These are phyloP conservation scores for Anguilla megastoma DNA, from an alignment of 2,797 vertebrate genomes.

Conservation along the genomic window DNA sequence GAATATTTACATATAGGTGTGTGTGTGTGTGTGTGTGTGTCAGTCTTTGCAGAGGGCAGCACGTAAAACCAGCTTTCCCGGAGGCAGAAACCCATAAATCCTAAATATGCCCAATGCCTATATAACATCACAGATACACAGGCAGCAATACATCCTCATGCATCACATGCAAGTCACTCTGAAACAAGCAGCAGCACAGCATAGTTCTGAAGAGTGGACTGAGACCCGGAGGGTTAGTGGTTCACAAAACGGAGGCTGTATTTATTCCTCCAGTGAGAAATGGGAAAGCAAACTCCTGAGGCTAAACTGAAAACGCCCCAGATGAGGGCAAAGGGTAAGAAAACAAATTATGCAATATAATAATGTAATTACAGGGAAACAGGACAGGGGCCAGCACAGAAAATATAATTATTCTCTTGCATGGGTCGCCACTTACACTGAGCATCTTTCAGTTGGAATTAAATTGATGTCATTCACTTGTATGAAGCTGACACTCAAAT, in stretches of 20 bases:
- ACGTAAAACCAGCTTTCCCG: neutral
- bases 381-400: conserved; percentile 2
- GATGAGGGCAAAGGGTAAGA: neutral
- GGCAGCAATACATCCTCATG: neutral
- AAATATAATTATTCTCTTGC: conserved; percentile 13
- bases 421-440: neutral
- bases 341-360: conserved; percentile 10
- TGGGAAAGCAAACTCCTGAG: neutral
- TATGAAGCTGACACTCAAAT: neutral
- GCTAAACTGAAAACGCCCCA: neutral
- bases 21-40: neutral
- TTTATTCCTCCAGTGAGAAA: neutral
- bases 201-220: neutral
- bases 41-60: neutral
- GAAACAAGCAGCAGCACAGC: neutral
- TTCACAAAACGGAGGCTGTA: neutral
- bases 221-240: neutral
- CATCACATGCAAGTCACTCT: neutral
- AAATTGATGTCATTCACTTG: neutral
- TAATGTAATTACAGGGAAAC: neutral
- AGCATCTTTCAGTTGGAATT: neutral
- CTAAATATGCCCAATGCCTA: neutral
- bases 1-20: neutral
- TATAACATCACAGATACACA: neutral
- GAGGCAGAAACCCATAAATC: neutral